Base-by-base conservation (phyloP, 1,140 invertebrate species). In the Drosophila busckii region DNA sequence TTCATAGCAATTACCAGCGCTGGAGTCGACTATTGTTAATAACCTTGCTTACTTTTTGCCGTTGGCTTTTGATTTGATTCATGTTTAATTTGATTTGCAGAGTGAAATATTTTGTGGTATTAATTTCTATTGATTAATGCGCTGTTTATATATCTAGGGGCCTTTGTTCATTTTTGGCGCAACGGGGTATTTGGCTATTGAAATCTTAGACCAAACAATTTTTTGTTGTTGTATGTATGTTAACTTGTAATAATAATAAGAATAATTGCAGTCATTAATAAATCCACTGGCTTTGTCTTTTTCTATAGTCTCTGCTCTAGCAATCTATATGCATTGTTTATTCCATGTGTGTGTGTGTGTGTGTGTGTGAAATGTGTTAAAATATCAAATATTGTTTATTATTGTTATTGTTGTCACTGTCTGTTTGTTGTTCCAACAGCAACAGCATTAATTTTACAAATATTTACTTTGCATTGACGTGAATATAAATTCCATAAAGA, bases 241-340 rank as follows among this genome's bases (percentile, higher is more conserved):
- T 61, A 62, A 56, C 50, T 73, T 61, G 68, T 73, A 73, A 82
- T 80, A 80, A 80, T 80, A 80, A 80, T 82, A 80, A 80, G 73
- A 80, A 80, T 82, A 80, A 80, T 80, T 82, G 68, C 73, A 68
- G 73, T 82, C 75, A 80, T 80, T 80, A 80, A 80, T 80, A 80
- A 80, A 80, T 73, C 73, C 68, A 82, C 69, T 82, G 64, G 75
- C 75, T 69, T 80, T 80, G 73, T 80, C 69, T 80, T 65, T 28
- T 23, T 26, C 17, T 29, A n/a, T n/a, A n/a, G n/a, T n/a, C n/a
- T n/a, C n/a, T n/a, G n/a, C n/a, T n/a, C n/a, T n/a, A n/a, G n/a
- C 23, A 28, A 4, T 23, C 20, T 35, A 41, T 44, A 42, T 56
- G 62, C 58, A 46, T 31, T 56, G 32, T 40, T n/a, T 45, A 7